Base-by-base conservation (phyloP, 2,113 vertebrate species). In the Cygnus buccinator region DNA sequence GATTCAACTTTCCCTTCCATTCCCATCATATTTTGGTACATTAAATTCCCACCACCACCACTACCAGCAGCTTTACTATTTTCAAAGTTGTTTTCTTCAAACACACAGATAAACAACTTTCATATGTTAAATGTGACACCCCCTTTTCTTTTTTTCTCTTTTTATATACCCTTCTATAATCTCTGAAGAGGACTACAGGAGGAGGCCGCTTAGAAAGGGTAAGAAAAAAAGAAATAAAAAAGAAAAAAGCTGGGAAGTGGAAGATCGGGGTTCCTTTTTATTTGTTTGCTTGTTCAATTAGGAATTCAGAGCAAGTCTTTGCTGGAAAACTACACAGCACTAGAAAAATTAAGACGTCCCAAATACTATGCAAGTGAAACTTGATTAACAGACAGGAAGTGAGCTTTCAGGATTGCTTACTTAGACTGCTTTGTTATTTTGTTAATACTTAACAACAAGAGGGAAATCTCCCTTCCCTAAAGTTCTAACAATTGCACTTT, bases 291-390 rank as follows among this genome's bases (percentile, higher is more conserved):
- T 39, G 19, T 67, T 86, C 22, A 86, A 62, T 68, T 41, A 75
- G 20, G 86, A 93, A 87, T 25, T 90, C 44, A 61, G 57, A 81
- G 46, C 39, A 90, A 48, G 39, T 66, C 43, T 95, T 72, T 61
- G 39, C 48, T 72, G 19, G 26, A 84, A 88, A 43, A 46, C 44
- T 63, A 54, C 13, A 33, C 9, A 84, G 20, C 22, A 67, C 29
- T 88, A 1, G 1, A 73, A 96, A 89, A 57, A 75, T 61, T 78
- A 90, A 39, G 39, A 68, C 37, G 90, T 52, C 39, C 10, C 16
- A 78, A 87, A 77, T 65, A 72, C 6, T 67, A 86, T 59, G n/a
- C 37, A 85, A 73, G 46, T 25, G 35, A 88, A 85, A 93, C 11
- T 65, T 75, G 16, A 82, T 85, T 87, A 79, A 81, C 14, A 92